Base-by-base conservation (phyloP, 2,888 invertebrate genomes). In the Drosophila setosimentum region DNA sequence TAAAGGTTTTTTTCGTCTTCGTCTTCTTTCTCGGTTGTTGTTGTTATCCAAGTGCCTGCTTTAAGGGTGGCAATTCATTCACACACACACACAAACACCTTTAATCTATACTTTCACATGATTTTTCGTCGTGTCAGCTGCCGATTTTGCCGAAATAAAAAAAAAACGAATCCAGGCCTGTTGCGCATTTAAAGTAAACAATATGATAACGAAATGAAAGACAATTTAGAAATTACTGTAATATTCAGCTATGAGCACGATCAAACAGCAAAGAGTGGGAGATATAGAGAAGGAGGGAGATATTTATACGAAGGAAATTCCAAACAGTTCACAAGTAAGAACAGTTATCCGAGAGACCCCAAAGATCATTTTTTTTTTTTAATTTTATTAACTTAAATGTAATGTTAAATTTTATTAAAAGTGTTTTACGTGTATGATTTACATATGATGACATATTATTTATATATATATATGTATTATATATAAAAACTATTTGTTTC, bases 11-110 rank as follows among this genome's bases (percentile, higher is more conserved):
- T 61, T 51, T 16, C 45, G 68, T 48, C 30, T 30, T 32, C 48
- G 62, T 35, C 29, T n/a, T 29, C 13, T 55, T 57, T n/a, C n/a
- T n/a, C n/a, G n/a, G n/a, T n/a, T 59, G 32, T 32, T 35, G 10
- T n/a, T 45, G 3, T 33, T 55, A 67, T 53, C 33, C 50, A 54
- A 71, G 58, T 70, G 55, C 40, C 53, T 63, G 67, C 66, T 66
- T 68, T 82, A 82, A 69, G 82, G 85, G 82, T 82, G 64, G 71
- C 59, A 71, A 79, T 76, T 73, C 45, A 66, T 69, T 79, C 59
- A 66, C 50, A 63, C 18, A 4, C 30, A 55, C 18, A 24, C 30
- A 63, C 27, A 64, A 30, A 33, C 30, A 42, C 55, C 37, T 35
- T 33, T 21, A 54, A 62, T 42, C 48, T 27, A 54, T 40, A 27